phyloP scores from a whole-genome alignment of 2,113 vertebrate species.

The Romanogobio albipinnatus region DNA sequence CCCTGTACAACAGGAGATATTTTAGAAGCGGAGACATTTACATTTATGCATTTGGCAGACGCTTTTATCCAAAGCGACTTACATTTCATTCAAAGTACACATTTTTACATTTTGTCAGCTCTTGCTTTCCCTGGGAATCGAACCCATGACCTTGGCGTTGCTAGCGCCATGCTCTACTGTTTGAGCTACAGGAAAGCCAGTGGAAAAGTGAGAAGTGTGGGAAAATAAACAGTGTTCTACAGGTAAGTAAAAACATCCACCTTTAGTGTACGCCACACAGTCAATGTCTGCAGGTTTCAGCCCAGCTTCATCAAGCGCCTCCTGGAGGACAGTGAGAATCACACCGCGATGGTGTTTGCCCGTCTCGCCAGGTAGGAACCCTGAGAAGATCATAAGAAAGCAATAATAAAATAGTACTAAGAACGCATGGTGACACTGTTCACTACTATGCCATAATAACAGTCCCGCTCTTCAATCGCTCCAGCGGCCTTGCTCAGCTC shows the following conservation, averaged over 20 bases:
- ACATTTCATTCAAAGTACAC: too few relatives aligned
- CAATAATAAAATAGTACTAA: background rate
- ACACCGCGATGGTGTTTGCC: constrained; percentile 85
- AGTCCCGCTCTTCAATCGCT: too few relatives aligned
- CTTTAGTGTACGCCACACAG: constrained; percentile 90
- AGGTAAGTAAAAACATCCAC: constrained; percentile 59
- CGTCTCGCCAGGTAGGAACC: constrained; percentile 88
- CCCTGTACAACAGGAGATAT: constrained; percentile 67
- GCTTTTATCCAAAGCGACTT: too few relatives aligned
- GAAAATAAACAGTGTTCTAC: background rate
- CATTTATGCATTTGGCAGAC: too few relatives aligned
- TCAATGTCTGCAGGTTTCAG: constrained; percentile 82
- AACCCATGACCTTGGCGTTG: too few relatives aligned
- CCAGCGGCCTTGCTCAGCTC: too few relatives aligned
- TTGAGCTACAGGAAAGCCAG: too few relatives aligned
- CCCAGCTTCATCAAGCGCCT: constrained; percentile 82
- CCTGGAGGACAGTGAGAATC: constrained; percentile 82
- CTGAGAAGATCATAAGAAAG: constrained; percentile 61
- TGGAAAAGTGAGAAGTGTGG: background rate
- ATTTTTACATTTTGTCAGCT: too few relatives aligned
- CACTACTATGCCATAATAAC: too few relatives aligned
- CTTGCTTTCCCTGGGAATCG: too few relatives aligned
- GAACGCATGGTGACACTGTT: background rate
- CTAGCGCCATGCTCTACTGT: too few relatives aligned
- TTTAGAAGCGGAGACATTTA: too few relatives aligned